Conservation (phyloP, 2,113 vertebrate species). For the Tapirus terrestris region DNA sequence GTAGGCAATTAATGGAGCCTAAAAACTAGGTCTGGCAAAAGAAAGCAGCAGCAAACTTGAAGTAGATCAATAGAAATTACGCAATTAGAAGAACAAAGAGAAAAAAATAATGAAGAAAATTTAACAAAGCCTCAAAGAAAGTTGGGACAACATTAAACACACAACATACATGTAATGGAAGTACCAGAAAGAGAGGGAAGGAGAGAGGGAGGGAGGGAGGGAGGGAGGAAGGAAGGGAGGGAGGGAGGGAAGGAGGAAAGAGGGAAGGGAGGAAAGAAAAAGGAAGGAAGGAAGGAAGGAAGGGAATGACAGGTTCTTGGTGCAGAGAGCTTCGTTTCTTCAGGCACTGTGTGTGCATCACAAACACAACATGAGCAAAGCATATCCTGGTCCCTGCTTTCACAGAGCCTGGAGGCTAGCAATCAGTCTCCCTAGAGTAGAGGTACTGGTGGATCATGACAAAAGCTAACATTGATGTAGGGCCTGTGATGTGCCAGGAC, state of each 20-base stretch:
- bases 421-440: neutral
- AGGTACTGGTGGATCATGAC: neutral
- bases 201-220: neutral
- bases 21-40: neutral
- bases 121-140: neutral
- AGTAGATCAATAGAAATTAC: neutral
- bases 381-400: neutral
- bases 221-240: neutral
- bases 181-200: neutral
- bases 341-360: rapidly evolving
- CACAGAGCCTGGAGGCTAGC: neutral
- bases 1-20: too few species aligned
- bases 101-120: neutral
- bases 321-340: neutral
- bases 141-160: neutral
- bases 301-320: neutral
- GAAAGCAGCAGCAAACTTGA: neutral
- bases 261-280: neutral
- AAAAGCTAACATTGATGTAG: too few species aligned
- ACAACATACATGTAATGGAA: neutral
- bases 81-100: neutral
- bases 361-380: neutral
- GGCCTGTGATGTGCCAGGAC: too few species aligned
- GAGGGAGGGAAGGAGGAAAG: neutral
- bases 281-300: neutral